These are phyloP conservation scores for Arizona elegans DNA, from an alignment of 2,113 vertebrate genomes.

Conservation along the genomic window DNA sequence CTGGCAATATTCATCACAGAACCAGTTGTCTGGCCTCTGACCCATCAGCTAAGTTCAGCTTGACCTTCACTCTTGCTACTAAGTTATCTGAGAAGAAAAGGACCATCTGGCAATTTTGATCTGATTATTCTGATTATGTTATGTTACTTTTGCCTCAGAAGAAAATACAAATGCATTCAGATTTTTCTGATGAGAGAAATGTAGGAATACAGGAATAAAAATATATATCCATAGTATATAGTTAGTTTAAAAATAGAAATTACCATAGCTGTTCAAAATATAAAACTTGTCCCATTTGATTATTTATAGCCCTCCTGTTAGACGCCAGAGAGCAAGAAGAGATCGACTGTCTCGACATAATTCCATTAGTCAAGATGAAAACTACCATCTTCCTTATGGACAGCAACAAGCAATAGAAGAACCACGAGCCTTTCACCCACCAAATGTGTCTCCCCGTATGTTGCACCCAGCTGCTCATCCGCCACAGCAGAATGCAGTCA, in stretches of 20 bases:
- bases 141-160: background rate
- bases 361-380: constrained; percentile 87
- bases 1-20: background rate
- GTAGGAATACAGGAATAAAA: background rate
- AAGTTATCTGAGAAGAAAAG: background rate
- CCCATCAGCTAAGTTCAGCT: background rate
- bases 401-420: constrained; percentile 89
- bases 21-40: background rate
- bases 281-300: background rate
- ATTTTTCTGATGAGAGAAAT: background rate
- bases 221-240: background rate
- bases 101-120: background rate
- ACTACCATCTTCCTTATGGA: constrained; percentile 88
- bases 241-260: background rate
- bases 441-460: constrained; percentile 87
- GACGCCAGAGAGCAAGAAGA: constrained; percentile 89
- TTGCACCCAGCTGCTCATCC: constrained; percentile 89
- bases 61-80: background rate
- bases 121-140: background rate
- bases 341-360: constrained; percentile 85
- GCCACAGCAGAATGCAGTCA: constrained; percentile 88
- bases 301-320: constrained; percentile 83
- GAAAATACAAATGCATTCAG: background rate
- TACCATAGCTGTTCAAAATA: background rate
- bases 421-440: constrained; percentile 90